Base-by-base conservation (phyloP, 2,797 vertebrate genomes). In the Scarus forsteni region DNA sequence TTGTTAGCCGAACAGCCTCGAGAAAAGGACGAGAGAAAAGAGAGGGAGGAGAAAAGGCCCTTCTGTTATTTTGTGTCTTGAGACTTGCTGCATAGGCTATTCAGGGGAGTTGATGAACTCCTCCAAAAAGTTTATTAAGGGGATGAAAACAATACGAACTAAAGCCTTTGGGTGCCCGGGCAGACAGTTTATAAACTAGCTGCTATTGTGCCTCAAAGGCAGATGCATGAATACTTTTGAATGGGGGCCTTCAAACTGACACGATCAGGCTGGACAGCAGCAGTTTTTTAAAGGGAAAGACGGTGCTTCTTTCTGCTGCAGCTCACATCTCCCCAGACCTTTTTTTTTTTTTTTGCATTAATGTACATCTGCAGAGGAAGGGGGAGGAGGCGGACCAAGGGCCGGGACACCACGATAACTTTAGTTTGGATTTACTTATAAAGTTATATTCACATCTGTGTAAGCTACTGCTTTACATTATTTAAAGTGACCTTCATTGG, bases 71-170 rank as follows among this genome's bases (percentile, higher is more conserved):
- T 92, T 94, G 90, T 90, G 91, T 95, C 92, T 95, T 95, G 93
- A 96, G 96, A 97, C 97, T 96, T 84, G 94, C 95, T 94, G 92
- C 95, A 95, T 95, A 92, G 95, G 92, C 96, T 92, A 98, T 97
- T 98, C 96, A 98, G 94, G 93, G 92, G 90, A 96, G 95, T 98
- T 98, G 97, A 99, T 99, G 96, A 98, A 99, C 98, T 99, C 97
- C 96, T 97, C 96, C 95, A 96, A 97, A 99, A 98, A 98, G 98
- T 98, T 98, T 99, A 99, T 99, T 99, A 99, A 99, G 97, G 95
- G 94, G 85, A 91, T 77, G 88, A 94, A 95, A 96, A 96, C 98
- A 98, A 99, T 98, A 96, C 78, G 93, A 90, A 92, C 95, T 92
- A 93, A 95, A 97, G 95, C 94, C 94, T 87, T 89, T 93, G 88